phyloP scores from a whole-genome alignment of 2,888 invertebrate genomes.

The Cosmia trapezina region DNA sequence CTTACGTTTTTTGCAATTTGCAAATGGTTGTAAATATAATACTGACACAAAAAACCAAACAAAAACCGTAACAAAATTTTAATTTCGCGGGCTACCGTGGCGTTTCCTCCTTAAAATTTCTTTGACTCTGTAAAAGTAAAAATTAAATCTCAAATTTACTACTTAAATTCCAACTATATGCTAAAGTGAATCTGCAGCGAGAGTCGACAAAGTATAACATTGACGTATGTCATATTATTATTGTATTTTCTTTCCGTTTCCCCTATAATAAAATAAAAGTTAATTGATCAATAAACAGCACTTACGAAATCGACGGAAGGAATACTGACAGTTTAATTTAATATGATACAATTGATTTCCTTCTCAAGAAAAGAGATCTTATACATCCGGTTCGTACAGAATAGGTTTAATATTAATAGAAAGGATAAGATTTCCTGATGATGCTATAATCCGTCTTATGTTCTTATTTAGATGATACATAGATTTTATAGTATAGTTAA shows the following conservation, averaged over 20 bases:
- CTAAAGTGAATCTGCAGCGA: no score
- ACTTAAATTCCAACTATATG: neutral
- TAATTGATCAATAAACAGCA: slow-evolving; percentile 36
- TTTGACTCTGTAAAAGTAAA: neutral
- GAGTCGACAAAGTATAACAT: neutral
- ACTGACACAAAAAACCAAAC: no score
- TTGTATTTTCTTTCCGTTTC: slow-evolving; percentile 30
- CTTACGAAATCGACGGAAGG: slow-evolving; percentile 29
- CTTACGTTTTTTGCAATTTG: no score
- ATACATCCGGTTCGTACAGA: neutral
- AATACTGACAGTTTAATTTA: slow-evolving; percentile 12
- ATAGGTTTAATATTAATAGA: neutral
- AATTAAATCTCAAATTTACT: neutral
- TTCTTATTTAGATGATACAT: neutral
- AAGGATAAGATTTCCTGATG: slow-evolving; percentile 19
- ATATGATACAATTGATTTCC: slow-evolving; percentile 20
- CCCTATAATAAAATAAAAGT: slow-evolving; percentile 19
- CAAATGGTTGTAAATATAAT: no score
- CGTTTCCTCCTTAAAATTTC: neutral
- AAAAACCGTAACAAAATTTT: no score
- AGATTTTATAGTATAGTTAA: no score
- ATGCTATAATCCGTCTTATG: neutral
- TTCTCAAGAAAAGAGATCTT: slow-evolving; percentile 25
- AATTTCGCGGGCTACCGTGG: no score
- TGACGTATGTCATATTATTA: slow-evolving; percentile 2